These are phyloP conservation scores for Bovichtus diacanthus DNA, from an alignment of 2,797 vertebrate species.

Conservation along the genomic window DNA sequence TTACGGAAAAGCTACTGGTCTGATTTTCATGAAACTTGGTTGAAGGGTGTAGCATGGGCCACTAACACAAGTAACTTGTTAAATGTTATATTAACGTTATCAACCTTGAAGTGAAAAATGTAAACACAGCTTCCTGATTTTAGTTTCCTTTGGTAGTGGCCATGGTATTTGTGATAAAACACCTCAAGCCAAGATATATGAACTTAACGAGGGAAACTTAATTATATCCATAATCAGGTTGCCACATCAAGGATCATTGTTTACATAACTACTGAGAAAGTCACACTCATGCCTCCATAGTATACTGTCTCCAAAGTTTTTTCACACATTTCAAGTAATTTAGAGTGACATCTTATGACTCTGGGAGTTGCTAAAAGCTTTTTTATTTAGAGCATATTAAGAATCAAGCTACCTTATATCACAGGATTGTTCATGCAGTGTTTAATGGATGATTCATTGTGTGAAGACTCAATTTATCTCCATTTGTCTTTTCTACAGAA, in stretches of 20 bases:
- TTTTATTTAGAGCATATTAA: neutral
- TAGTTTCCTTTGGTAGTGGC: too few species aligned
- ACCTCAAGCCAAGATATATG: too few species aligned
- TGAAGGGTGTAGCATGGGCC: too few species aligned
- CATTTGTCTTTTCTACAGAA: constrained; percentile 3
- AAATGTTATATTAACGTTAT: too few species aligned
- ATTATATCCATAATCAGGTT: neutral
- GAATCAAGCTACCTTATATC: neutral
- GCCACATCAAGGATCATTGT: neutral
- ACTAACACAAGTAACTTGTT: neutral
- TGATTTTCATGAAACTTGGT: too few species aligned
- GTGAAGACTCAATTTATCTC: neutral
- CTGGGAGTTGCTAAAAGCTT: constrained; percentile 11
- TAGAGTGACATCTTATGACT: constrained; percentile 1
- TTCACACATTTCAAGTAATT: constrained; percentile 15
- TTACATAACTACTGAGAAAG: neutral
- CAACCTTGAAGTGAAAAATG: neutral
- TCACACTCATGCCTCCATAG: neutral
- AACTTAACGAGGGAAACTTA: neutral
- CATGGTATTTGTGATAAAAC: too few species aligned
- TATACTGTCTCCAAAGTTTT: neutral
- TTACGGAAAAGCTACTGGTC: too few species aligned
- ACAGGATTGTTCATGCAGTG: neutral
- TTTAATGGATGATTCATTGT: constrained; percentile 4
- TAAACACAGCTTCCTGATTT: too few species aligned